Conservation (phyloP, 2,888 invertebrate genomes). For the Luperina nickerlii region DNA sequence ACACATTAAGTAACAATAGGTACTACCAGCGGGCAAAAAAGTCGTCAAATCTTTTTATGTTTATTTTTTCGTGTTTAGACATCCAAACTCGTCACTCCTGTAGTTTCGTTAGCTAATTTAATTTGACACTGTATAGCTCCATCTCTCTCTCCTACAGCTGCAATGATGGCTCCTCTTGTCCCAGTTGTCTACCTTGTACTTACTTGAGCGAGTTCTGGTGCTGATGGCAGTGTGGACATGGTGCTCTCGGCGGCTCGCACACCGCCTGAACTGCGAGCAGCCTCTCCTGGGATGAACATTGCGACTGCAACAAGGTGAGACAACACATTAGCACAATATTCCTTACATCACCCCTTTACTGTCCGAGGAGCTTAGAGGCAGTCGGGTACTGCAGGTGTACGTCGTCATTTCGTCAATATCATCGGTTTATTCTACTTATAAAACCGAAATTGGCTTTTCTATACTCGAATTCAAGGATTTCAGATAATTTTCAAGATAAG, state of each 20-base stretch:
- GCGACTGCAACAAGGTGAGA: conserved; percentile 93
- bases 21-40: too few relatives aligned
- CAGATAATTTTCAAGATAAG: too few relatives aligned
- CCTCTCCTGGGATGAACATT: conserved; percentile 99
- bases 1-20: too few relatives aligned
- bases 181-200: conserved; percentile 31
- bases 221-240: conserved; percentile 88
- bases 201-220: conserved; percentile 88
- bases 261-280: conserved; percentile 91
- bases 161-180: background rate
- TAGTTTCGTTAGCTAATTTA: too few relatives aligned
- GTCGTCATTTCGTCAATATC: background rate
- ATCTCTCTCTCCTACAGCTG: background rate
- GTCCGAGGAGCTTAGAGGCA: background rate
- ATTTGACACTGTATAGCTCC: too few relatives aligned
- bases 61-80: too few relatives aligned
- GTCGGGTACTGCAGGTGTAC: background rate
- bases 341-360: background rate
- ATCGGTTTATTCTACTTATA: background rate
- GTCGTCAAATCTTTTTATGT: too few relatives aligned
- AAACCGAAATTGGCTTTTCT: too few relatives aligned
- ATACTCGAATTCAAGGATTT: too few relatives aligned
- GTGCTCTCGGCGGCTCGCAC: conserved; percentile 84
- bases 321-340: conserved; percentile 8
- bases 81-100: too few relatives aligned